Evolutionary conservation across 2,888 invertebrate species (phyloP), one percentile per base, ranked within the genome.

Genomic region (Rhingia campestris): DNA sequence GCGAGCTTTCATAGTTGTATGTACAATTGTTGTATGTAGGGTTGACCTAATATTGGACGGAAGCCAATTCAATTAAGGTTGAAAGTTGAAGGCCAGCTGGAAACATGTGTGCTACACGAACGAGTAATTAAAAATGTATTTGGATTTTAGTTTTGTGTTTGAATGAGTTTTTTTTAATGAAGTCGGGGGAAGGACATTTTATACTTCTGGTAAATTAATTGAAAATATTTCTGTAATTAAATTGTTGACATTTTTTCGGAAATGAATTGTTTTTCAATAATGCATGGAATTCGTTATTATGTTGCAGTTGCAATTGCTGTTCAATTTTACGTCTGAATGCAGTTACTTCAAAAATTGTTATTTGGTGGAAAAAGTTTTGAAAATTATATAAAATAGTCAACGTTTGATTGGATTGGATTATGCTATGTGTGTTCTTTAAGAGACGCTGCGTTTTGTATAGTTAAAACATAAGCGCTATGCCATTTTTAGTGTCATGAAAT

Each of bases 21-120:
- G 59, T 54, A 63, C 59, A 70, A 70, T 80, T 84, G 84, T 84
- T 80, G 70, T 53, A 33, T 80, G 70, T 53, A 33, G 74, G 70
- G 63, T 74, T 84, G 84, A 84, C 84, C 84, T 70, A 84, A 80
- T 84, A 84, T 84, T 84, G 84, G 84, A 84, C 69, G 79, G 54
- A 39, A 80, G 84, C 84, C 84, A 84, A 84, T 84, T 84, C 84
- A 80, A 84, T 84, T 84, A 84, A 84, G 84, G 80, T 80, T 84
- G 84, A 84, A 84, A 84, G 84, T 84, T 84, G 84, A 84, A 84
- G 84, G 84, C 84, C 80, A 84, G 69, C 39, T 39, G 33, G 76
- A 66, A 70, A 66, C 79, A 74, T 79, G 82, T 82, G 77, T 67
- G 77, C 77, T 77, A 72, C 82, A 80, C 80, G 80, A 80, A 70